phyloP scores from a whole-genome alignment of 2,888 invertebrate genomes.

The Cerceris rybyensis region DNA sequence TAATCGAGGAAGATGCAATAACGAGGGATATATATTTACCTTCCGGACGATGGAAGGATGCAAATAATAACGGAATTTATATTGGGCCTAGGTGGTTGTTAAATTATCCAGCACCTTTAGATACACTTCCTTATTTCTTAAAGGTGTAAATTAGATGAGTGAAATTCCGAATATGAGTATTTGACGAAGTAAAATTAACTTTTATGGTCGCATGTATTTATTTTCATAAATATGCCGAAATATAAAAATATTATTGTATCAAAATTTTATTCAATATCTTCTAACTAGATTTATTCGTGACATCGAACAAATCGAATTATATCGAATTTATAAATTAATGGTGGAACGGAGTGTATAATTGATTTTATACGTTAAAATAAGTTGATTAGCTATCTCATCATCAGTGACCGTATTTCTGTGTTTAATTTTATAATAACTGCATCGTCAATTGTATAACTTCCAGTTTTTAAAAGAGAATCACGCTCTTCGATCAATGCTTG shows the following conservation, averaged over 20 bases:
- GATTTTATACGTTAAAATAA: constrained; percentile 26
- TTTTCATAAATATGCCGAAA: constrained; percentile 33
- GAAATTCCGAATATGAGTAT: background rate
- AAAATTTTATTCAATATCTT: constrained; percentile 22
- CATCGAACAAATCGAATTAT: constrained; percentile 8
- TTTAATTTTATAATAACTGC: constrained; percentile 82
- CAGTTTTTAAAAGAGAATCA: constrained; percentile 82
- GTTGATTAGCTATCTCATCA: constrained; percentile 77
- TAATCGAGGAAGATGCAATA: constrained; percentile 85
- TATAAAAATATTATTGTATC: background rate
- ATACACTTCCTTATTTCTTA: constrained; percentile 87
- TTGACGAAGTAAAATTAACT: background rate
- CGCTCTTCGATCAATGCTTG: constrained; percentile 83
- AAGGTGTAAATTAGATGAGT: background rate
- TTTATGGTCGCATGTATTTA: constrained; percentile 37
- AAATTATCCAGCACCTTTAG: constrained; percentile 87
- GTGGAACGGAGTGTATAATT: background rate
- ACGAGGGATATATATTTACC: constrained; percentile 90
- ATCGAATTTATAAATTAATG: background rate
- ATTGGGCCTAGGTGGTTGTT: constrained; percentile 86
- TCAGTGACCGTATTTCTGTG: constrained; percentile 83
- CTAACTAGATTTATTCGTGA: background rate
- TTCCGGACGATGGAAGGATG: constrained; percentile 88
- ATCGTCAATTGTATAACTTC: constrained; percentile 82
- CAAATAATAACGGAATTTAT: constrained; percentile 78